Base-by-base conservation (phyloP, 1,140 invertebrate species). In the Diorhabda elongata region DNA sequence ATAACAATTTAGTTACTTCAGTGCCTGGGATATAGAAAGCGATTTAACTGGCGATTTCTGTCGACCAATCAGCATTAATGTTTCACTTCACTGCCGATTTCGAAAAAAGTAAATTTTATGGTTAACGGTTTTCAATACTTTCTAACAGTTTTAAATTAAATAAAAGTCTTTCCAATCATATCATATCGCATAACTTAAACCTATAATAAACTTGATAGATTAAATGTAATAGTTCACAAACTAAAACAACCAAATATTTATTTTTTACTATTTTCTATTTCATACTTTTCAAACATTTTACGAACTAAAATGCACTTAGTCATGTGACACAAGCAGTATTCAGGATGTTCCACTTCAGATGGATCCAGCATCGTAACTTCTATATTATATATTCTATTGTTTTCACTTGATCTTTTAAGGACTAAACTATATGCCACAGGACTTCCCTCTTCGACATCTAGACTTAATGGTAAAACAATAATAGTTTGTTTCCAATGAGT, bases 401-500 rank as follows among this genome's bases (percentile, higher is more conserved):
- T 82, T n/a, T 78, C 77, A 26, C 72, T 68, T 68, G 80, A 79
- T 66, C 87, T 84, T 67, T 80, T 82, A 77, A 92, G 85, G 42
- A 79, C 77, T 52, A 93, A 78, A 76, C 89, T 83, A 81, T 88
- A 92, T 26, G 89, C 88, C 11, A 92, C 83, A 4, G 91, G 88
- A 72, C 89, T 85, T 1, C 82, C 83, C 74, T 83, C 78, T 68
- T 88, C 86, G 0, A 89, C 79, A 52, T 78, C 71, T 45, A 78
- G 72, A 62, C 84, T 83, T 64, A 85, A 79, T 6, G 87, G 87
- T 47, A 89, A 74, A 3, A 88, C 83, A 80, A 99, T 97, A 5
- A 97, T 88, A 2, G 96, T 98, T 82, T 99, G 98, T 82, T 98
- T 98, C 97, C 97, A 99, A 83, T 99, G 97, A 5, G 97, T 99